phyloP scores from a whole-genome alignment of 2,113 vertebrate genomes.

The Sinocyclocheilus anophthalmus region DNA sequence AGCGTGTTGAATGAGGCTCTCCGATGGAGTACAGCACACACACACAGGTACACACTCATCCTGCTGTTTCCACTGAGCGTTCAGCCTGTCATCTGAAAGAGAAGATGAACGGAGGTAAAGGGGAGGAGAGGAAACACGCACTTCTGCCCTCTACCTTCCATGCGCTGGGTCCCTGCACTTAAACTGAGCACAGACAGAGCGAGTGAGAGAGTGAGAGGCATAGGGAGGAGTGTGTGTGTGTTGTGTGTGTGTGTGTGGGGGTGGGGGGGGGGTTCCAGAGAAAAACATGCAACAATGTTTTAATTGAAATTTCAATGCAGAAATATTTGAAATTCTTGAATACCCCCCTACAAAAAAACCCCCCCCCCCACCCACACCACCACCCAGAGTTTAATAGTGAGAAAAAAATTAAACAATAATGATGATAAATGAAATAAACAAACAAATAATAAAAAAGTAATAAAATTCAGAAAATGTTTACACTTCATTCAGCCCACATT shows the following conservation, averaged over 20 bases:
- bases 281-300: not conserved
- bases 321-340: not conserved
- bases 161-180: not conserved
- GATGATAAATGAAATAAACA: not conserved
- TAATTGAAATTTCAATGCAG: not conserved
- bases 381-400: not conserved
- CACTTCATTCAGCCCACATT: not conserved
- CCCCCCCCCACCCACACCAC: too few species aligned
- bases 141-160: conserved; percentile 43
- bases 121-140: conserved; percentile 17
- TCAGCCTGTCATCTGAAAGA: conserved; percentile 29
- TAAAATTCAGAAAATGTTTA: not conserved
- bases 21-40: not conserved
- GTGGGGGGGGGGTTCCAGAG: not conserved
- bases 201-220: not conserved
- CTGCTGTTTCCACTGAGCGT: conserved; percentile 18
- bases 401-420: not conserved
- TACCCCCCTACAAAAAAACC: too few species aligned
- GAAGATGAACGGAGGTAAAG: conserved; percentile 18
- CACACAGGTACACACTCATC: conserved; percentile 29
- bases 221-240: conserved; percentile 30
- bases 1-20: conserved; percentile 36
- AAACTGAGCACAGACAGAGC: conserved; percentile 22
- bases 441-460: too few species aligned
- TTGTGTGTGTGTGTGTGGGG: not conserved